Evolutionary conservation across 1,140 invertebrate genomes (phyloP).

Genomic region (Branchinecta lynchi): DNA sequence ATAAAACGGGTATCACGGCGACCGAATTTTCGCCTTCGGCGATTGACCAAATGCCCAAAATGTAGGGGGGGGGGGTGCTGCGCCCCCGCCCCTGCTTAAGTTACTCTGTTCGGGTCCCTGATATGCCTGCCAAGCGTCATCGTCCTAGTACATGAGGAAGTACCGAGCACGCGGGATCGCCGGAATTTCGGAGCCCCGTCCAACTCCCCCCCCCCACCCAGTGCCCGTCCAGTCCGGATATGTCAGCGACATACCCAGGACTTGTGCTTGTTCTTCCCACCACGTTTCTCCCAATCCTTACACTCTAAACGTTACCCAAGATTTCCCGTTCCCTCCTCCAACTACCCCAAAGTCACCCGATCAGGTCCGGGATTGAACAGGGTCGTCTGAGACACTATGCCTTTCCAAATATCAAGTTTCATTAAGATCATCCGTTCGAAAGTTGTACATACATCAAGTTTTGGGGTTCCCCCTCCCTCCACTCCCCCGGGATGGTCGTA

Average conservation of each 20-base stretch:
- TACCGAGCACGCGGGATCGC: no score
- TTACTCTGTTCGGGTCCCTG: no score
- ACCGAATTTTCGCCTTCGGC: no score
- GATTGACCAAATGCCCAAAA: no score
- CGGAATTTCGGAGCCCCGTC: no score
- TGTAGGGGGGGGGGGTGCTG: no score
- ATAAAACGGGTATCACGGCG: no score
- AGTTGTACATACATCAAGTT: slow-evolving; percentile 5
- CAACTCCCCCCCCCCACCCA: not conserved
- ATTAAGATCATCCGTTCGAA: slow-evolving; percentile 16
- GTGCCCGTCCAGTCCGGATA: not conserved
- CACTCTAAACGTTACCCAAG: not conserved
- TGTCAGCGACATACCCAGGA: not conserved
- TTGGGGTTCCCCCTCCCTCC: no score
- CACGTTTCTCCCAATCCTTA: not conserved
- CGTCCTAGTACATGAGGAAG: no score
- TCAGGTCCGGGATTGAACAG: not conserved
- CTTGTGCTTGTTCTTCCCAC: slow-evolving; percentile 5
- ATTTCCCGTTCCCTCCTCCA: not conserved
- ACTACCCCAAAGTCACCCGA: not conserved
- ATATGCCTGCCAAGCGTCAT: no score
- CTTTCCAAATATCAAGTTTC: slow-evolving; percentile 7
- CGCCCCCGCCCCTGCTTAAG: no score
- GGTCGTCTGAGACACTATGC: not conserved
- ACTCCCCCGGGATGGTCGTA: no score